Percentiles rank a stretch among this genome's conserved stretches.
Conservation (phyloP, 2,797 vertebrate genomes). For the Myripristis jacobus region DNA sequence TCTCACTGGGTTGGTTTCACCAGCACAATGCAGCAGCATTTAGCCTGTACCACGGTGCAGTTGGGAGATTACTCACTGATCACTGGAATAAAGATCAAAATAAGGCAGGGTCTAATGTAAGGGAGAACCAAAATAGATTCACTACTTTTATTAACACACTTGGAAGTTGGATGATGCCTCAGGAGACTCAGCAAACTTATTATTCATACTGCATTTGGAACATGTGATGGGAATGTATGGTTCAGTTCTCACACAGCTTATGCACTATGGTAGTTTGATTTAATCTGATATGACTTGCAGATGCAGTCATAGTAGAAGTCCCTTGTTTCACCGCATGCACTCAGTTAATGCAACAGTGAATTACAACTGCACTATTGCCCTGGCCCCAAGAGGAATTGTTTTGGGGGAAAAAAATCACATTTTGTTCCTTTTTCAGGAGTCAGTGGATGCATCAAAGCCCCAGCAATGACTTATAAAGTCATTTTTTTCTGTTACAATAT, state of each 20-base stretch:
- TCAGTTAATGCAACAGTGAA: conserved; percentile 65
- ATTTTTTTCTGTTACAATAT: conserved; percentile 37
- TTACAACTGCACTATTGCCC: conserved; percentile 64
- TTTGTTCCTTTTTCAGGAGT: conserved; percentile 34
- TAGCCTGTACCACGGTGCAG: conserved; percentile 56
- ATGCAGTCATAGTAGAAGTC: conserved; percentile 70
- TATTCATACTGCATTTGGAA: conserved; percentile 77
- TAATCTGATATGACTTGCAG: conserved; percentile 70
- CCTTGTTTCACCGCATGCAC: conserved; percentile 70
- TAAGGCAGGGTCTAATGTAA: conserved; percentile 63
- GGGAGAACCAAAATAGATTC: conserved; percentile 69
- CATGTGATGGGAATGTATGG: conserved; percentile 72
- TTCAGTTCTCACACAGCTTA: conserved; percentile 74
- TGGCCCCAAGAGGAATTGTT: conserved; percentile 53
- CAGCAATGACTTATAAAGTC: conserved; percentile 8
- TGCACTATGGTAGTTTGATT: conserved; percentile 66
- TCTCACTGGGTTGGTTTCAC: conserved; percentile 66
- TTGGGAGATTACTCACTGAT: conserved; percentile 72
- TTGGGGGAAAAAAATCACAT: conserved; percentile 52
- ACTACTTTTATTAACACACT: conserved; percentile 70
- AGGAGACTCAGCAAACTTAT: conserved; percentile 67
- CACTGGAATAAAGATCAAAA: conserved; percentile 72
- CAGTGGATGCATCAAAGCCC: conserved; percentile 12
- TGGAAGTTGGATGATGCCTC: conserved; percentile 72
- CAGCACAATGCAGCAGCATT: conserved; percentile 69